These are phyloP conservation scores for Tachyglossus aculeatus DNA, from an alignment of 2,797 vertebrate species.

Conservation along the genomic window DNA sequence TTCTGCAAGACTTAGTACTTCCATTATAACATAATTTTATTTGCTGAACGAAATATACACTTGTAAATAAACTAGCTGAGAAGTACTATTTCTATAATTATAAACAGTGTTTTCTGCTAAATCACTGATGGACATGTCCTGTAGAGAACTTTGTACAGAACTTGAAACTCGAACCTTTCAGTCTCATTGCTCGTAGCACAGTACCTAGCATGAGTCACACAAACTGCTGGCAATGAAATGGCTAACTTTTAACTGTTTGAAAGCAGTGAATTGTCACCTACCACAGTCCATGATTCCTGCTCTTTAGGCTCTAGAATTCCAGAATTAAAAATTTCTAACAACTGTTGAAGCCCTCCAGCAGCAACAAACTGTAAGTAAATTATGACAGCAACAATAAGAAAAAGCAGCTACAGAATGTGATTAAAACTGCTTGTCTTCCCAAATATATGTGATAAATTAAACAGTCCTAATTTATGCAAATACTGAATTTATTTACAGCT, in stretches of 20 bases:
- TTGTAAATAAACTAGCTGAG: not conserved
- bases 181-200: not conserved
- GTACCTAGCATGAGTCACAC: not conserved
- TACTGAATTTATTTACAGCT: not conserved
- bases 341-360: constrained; percentile 93
- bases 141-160: not conserved
- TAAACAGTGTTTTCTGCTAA: not conserved
- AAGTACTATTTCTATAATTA: constrained; percentile 2
- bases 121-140: not conserved
- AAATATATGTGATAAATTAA: not conserved
- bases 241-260: not conserved
- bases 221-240: not conserved
- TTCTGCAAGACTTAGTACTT: no score
- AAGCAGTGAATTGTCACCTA: constrained; percentile 66
- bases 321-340: constrained; percentile 96
- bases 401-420: constrained; percentile 1
- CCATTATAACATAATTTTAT: not conserved
- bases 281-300: constrained; percentile 97
- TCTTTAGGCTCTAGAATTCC: constrained; percentile 96
- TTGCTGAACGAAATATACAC: not conserved
- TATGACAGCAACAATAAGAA: constrained; percentile 25
- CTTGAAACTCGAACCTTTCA: no score
- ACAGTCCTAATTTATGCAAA: not conserved
- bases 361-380: constrained; percentile 87
- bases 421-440: not conserved